Evolutionary conservation across 1,140 invertebrate species (phyloP).

Genomic region (Pogonomyrmex barbatus): DNA sequence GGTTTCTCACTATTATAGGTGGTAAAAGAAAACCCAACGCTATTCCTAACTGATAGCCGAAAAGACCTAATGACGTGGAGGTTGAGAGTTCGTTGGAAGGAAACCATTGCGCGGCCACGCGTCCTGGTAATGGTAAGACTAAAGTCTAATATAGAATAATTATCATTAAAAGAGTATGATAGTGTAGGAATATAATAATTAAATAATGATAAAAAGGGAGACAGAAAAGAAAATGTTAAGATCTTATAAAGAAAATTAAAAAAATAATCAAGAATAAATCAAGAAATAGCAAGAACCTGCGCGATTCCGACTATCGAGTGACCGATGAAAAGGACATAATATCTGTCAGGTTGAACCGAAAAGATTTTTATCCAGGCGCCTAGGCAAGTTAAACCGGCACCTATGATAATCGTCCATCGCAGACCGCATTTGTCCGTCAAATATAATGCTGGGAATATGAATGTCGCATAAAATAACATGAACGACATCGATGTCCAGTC

Average conservation of each 20-base stretch:
- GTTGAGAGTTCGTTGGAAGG: constrained; percentile 89
- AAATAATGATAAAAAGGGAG: background rate
- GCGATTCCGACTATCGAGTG: constrained; percentile 90
- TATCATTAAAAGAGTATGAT: background rate
- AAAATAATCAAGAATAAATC: background rate
- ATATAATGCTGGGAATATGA: constrained; percentile 90
- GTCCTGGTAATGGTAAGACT: constrained; percentile 90
- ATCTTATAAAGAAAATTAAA: background rate
- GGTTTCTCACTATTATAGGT: constrained; percentile 84
- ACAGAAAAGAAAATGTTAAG: background rate
- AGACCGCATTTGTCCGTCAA: constrained; percentile 86
- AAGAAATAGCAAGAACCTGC: constrained; percentile 82
- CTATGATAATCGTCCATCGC: constrained; percentile 82
- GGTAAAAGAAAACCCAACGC: constrained; percentile 83
- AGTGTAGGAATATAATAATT: background rate
- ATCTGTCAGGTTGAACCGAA: constrained; percentile 87
- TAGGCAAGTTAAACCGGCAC: constrained; percentile 83
- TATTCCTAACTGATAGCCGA: constrained; percentile 90
- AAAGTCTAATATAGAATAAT: constrained; percentile 82
- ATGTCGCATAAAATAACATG: constrained; percentile 90
- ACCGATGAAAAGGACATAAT: constrained; percentile 89
- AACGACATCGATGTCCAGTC: constrained; percentile 91
- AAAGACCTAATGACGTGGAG: constrained; percentile 92
- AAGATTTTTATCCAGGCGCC: constrained; percentile 92
- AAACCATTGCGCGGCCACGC: constrained; percentile 89